phyloP scores from a whole-genome alignment of 2,797 vertebrate species.

The Avahi laniger region DNA sequence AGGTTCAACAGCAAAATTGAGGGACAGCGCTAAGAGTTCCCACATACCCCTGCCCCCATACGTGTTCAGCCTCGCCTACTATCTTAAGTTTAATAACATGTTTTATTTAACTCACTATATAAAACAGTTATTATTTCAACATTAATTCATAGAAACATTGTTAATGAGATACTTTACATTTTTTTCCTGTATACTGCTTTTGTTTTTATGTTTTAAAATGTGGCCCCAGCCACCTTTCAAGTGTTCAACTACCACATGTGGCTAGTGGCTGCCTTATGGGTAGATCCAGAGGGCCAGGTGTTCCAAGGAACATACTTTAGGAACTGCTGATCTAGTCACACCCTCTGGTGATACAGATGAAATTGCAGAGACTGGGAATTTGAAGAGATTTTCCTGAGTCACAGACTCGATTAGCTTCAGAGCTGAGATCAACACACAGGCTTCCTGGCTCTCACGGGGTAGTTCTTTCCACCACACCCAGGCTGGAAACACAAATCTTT shows the following conservation, averaged over 20 bases:
- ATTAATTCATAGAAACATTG: background rate
- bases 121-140: conserved; percentile 6
- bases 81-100: background rate
- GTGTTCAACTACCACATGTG: no score
- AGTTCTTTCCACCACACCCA: background rate
- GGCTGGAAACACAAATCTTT: background rate
- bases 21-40: background rate
- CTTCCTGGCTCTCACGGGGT: background rate
- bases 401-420: background rate
- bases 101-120: conserved; percentile 14
- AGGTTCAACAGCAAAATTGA: conserved; percentile 15
- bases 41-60: background rate
- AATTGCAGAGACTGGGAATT: background rate
- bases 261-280: background rate
- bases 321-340: background rate
- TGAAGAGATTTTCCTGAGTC: background rate
- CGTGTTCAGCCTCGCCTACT: background rate
- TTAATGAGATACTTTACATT: background rate
- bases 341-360: background rate
- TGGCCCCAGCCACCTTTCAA: background rate
- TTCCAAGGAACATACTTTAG: background rate
- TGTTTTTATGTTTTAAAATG: background rate
- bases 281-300: background rate
- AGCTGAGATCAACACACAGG: background rate
- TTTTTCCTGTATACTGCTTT: background rate